These are phyloP conservation scores for Microtus pennsylvanicus DNA, from an alignment of 2,113 vertebrate species.

Conservation along the genomic window DNA sequence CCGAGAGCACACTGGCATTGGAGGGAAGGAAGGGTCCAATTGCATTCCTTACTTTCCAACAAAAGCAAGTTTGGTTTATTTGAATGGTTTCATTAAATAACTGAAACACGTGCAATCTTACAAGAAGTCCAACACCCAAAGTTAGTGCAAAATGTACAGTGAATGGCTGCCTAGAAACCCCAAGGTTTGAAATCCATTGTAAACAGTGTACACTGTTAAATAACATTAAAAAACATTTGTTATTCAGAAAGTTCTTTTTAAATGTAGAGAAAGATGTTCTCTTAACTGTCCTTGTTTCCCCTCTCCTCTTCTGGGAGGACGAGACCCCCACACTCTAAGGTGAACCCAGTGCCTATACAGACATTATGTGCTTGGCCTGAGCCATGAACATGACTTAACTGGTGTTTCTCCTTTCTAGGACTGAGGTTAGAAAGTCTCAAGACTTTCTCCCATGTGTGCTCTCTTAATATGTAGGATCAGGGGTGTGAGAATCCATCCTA, in stretches of 20 bases:
- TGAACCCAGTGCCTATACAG: neutral
- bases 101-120: constrained; percentile 88
- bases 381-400: neutral
- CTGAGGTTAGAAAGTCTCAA: neutral
- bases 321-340: neutral
- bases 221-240: constrained; percentile 91
- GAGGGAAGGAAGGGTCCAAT: neutral
- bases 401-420: constrained; percentile 2
- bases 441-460: neutral
- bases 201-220: constrained; percentile 94
- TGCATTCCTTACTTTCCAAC: neutral
- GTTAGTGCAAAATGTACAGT: constrained; percentile 94
- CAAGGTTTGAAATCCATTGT: constrained; percentile 85
- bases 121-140: constrained; percentile 90
- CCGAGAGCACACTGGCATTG: neutral
- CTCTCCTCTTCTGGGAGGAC: neutral
- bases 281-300: neutral
- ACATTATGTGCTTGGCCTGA: neutral
- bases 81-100: constrained; percentile 91
- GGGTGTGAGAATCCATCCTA: neutral
- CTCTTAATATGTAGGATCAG: neutral
- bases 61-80: constrained; percentile 88
- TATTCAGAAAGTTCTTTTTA: constrained; percentile 88
- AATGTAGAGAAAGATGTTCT: constrained; percentile 86
- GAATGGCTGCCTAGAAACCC: constrained; percentile 84